Conservation (phyloP, 2,113 vertebrate species). For the Mandrillus leucophaeus region DNA sequence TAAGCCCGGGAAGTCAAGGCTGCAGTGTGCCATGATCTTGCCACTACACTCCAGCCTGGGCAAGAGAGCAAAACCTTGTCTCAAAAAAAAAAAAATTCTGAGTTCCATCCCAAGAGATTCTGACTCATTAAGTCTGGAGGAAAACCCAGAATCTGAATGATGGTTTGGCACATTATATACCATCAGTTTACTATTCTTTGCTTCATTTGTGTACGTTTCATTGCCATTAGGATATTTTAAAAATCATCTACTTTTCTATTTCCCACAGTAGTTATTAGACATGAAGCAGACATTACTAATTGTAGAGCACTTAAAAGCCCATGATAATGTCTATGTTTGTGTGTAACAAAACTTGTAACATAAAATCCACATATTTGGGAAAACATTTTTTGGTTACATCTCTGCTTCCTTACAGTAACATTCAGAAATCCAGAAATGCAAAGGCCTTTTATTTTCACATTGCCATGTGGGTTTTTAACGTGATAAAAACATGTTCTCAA, state of each 20-base stretch:
- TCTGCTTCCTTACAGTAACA: neutral
- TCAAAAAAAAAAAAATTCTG: neutral
- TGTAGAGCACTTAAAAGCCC: neutral
- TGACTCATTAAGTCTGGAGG: neutral
- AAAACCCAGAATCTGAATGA: neutral
- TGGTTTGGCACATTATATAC: neutral
- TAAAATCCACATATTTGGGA: neutral
- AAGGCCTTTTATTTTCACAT: neutral
- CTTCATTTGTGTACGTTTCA: neutral
- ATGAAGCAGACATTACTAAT: neutral
- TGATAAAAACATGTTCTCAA: neutral
- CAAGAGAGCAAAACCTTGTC: no score
- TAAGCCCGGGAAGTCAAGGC: no score
- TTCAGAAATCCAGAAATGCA: conserved; percentile 15
- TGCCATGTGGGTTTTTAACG: neutral
- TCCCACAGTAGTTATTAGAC: neutral
- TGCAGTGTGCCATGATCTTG: no score
- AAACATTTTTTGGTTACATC: neutral
- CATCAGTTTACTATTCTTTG: neutral
- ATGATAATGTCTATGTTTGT: neutral
- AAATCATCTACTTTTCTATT: neutral
- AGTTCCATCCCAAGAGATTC: neutral
- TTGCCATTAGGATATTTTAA: neutral
- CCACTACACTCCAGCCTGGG: no score
- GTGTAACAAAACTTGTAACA: neutral